A percentile compares a stretch with the other conserved stretches of the same genome.
phyloP scores from a whole-genome alignment of 2,797 vertebrate genomes.

The Fundulus diaphanus region DNA sequence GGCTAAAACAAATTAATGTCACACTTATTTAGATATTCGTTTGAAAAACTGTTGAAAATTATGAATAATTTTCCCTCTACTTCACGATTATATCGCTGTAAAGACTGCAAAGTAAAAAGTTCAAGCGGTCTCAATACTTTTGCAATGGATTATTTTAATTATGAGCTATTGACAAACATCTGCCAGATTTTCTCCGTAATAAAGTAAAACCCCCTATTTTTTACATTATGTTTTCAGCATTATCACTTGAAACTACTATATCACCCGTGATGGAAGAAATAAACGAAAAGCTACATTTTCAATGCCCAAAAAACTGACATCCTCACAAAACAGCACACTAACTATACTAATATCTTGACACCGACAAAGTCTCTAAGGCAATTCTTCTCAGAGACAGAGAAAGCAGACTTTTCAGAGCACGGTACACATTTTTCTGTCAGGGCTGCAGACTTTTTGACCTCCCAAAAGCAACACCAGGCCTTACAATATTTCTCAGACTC shows the following conservation, averaged over 20 bases:
- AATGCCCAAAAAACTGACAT: slow-evolving; percentile 20
- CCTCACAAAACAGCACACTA: slow-evolving; percentile 16
- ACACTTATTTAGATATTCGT: too few relatives aligned
- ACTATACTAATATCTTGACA: slow-evolving; percentile 49
- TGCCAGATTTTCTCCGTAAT: slow-evolving; percentile 16
- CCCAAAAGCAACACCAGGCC: slow-evolving; percentile 33
- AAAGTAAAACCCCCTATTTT: not conserved
- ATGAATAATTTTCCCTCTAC: too few relatives aligned
- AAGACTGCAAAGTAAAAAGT: not conserved
- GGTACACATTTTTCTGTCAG: slow-evolving; percentile 36
- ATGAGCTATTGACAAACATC: not conserved
- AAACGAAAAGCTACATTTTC: too few relatives aligned
- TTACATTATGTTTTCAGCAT: slow-evolving; percentile 3
- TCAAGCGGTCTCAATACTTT: not conserved
- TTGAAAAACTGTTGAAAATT: too few relatives aligned
- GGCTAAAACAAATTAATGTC: too few relatives aligned
- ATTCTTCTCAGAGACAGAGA: slow-evolving; percentile 17
- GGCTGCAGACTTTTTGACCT: slow-evolving; percentile 36
- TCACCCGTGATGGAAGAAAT: not conserved
- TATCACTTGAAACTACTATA: not conserved
- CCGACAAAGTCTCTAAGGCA: slow-evolving; percentile 31
- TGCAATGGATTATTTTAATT: not conserved
- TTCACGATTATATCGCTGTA: not conserved
- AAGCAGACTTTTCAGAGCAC: slow-evolving; percentile 15
- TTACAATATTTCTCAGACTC: slow-evolving; percentile 47